Percentiles rank a stretch among this genome's conserved stretches.
phyloP scores from a whole-genome alignment of 2,113 vertebrate species.

The Rhynchomys soricoides region DNA sequence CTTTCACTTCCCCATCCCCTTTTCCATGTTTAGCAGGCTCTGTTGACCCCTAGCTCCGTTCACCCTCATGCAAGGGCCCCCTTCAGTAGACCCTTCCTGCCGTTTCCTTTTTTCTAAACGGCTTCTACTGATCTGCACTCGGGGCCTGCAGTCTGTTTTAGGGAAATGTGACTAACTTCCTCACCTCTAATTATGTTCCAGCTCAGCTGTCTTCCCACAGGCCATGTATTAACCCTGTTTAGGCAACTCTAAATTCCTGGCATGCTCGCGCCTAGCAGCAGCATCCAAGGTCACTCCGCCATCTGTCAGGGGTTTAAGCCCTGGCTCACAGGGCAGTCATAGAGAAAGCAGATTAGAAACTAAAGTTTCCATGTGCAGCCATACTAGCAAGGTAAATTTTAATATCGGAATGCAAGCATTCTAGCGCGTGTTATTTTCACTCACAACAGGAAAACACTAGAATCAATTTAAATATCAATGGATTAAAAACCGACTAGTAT shows the following conservation, averaged over 20 bases:
- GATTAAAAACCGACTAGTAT: conserved; percentile 11
- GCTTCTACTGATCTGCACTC: conserved; percentile 34
- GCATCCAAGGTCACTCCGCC: conserved; percentile 26
- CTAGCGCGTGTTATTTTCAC: conserved; percentile 6
- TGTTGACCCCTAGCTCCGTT: conserved; percentile 9
- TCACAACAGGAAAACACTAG: conserved; percentile 33
- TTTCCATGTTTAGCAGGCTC: neutral
- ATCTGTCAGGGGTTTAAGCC: conserved; percentile 68
- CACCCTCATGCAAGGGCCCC: conserved; percentile 18
- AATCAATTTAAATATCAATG: conserved; percentile 41
- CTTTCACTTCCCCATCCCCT: neutral
- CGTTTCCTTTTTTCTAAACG: conserved; percentile 68
- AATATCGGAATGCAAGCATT: neutral
- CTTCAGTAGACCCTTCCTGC: conserved; percentile 62
- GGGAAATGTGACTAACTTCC: conserved; percentile 59
- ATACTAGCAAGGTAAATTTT: conserved; percentile 1
- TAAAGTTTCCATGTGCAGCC: neutral
- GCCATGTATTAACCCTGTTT: conserved; percentile 68
- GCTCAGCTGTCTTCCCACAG: conserved; percentile 75
- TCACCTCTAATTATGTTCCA: conserved; percentile 60
- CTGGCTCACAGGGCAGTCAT: neutral
- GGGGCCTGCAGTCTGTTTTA: conserved; percentile 55
- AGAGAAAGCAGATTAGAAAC: neutral
- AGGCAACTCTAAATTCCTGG: conserved; percentile 73
- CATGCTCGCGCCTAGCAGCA: conserved; percentile 58